Conservation (phyloP, 2,113 vertebrate species). For the Perca flavescens region DNA sequence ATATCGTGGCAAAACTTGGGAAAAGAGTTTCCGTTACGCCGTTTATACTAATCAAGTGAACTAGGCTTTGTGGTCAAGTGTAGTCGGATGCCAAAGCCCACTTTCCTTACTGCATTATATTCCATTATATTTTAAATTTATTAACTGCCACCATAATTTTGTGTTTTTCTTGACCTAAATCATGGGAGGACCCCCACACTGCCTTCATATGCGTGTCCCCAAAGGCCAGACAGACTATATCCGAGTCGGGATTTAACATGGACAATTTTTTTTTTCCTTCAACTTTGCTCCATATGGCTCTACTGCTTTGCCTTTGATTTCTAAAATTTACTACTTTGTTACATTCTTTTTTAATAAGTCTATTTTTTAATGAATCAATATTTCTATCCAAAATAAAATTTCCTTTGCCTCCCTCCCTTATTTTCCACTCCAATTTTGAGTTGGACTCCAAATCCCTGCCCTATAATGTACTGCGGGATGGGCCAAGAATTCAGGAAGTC, state of each 20-base stretch:
- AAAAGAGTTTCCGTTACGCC: too few species aligned
- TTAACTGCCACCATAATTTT: too few species aligned
- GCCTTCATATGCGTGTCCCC: too few species aligned
- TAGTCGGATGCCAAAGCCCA: too few species aligned
- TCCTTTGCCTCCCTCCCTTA: conserved; percentile 3
- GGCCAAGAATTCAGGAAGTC: conserved; percentile 81
- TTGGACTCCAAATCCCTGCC: conserved; percentile 28
- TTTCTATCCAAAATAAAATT: conserved; percentile 22
- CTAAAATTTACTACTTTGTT: conserved; percentile 5
- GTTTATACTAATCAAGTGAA: too few species aligned
- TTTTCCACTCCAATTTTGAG: conserved; percentile 25
- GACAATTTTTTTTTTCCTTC: neutral
- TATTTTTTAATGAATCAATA: conserved; percentile 6
- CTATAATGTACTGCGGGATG: conserved; percentile 60
- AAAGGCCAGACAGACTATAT: neutral
- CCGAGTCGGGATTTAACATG: neutral
- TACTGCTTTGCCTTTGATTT: neutral
- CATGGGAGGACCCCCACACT: too few species aligned
- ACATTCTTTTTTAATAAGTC: neutral
- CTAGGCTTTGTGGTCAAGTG: too few species aligned
- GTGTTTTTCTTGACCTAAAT: too few species aligned
- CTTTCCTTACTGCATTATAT: too few species aligned
- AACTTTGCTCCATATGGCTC: neutral
- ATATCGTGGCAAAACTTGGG: too few species aligned
- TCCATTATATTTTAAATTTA: too few species aligned